Evolutionary conservation across 2,797 vertebrate genomes (phyloP), one percentile per base, ranked within the genome.

Genomic region (Anisognathus igniventris): DNA sequence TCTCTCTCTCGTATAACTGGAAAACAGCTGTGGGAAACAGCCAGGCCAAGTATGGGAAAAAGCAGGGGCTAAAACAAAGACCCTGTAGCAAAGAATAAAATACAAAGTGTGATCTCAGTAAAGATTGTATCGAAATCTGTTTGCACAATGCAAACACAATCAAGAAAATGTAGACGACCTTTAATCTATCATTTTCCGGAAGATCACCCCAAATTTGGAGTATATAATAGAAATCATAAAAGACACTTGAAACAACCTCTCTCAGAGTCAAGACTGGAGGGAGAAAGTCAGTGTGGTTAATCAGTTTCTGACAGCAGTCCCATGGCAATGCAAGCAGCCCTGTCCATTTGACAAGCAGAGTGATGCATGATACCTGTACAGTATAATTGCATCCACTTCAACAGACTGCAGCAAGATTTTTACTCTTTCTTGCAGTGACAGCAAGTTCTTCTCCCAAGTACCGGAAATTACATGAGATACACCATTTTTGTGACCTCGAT

Each of bases 401-500:
- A 67, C 23, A 56, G 50, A 37, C 40, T 45, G 60, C 45, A 73
- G 75, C 42, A 74, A 54, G 53, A 44, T 18, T 77, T 86, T 54
- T 61, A 30, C 18, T 54, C 47, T 33, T 90, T 50, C 47, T 56
- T 86, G 28, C 53, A 81, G 19, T 54, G 25, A 19, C 53, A 92
- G 33, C 31, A 90, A 77, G 51, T 86, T 86, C 60, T 75, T 82
- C 31, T 90, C 42, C 50, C 23, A 56, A 30, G 28, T 72, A 33
- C n/a, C 73, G 44, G 47, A 65, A 72, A 57, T 78, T 4, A 42
- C 16, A 18, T 24, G 45, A 62, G 18, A 58, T 58, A 20, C 2
- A 2, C 35, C 13, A 28, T 45, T 37, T 75, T 66, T 45, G 44
- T 58, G 18, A 66, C 28, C 18, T 72, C 25, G 51, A 24, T 60